Percentiles rank a stretch among this genome's conserved stretches.
Evolutionary conservation across 2,888 invertebrate species (phyloP).

Genomic region (Oscheius sp.): DNA sequence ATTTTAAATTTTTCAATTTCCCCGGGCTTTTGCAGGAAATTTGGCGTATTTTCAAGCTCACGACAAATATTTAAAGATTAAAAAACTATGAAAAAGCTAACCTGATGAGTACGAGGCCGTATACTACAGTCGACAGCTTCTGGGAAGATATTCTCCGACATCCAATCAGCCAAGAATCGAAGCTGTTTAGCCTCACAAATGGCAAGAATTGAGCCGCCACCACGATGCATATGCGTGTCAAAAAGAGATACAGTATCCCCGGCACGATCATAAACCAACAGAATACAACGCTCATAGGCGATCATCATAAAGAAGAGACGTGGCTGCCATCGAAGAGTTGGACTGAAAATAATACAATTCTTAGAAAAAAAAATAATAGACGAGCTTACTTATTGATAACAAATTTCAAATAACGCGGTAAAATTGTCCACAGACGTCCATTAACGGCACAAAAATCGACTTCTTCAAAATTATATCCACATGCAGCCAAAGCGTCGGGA

Average conservation of each 20-base stretch:
- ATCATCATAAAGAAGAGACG: slow-evolving; percentile 31
- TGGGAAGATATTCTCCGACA: slow-evolving; percentile 6
- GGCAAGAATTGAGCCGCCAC: not conserved
- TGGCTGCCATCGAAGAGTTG: not conserved
- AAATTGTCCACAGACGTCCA: not conserved
- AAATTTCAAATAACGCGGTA: slow-evolving; percentile 20
- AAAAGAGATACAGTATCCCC: slow-evolving; percentile 1
- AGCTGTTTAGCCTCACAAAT: not conserved
- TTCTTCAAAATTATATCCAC: slow-evolving; percentile 21
- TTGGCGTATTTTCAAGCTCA: no score
- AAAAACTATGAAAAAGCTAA: not conserved
- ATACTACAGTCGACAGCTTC: not conserved
- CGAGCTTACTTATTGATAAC: slow-evolving; percentile 10
- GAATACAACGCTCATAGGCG: slow-evolving; percentile 19
- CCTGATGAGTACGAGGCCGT: not conserved
- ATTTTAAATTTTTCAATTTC: no score
- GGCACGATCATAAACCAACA: slow-evolving; percentile 26
- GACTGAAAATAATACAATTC: slow-evolving; percentile 20
- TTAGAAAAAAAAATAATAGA: not conserved
- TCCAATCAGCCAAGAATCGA: slow-evolving; percentile 10
- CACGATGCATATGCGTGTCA: slow-evolving; percentile 23
- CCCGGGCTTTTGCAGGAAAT: no score
- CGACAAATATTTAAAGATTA: not conserved
- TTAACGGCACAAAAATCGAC: slow-evolving; percentile 20
- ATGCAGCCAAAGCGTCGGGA: not conserved